These are phyloP conservation scores for Hassar affinis DNA, from an alignment of 2,113 vertebrate species.

Conservation along the genomic window DNA sequence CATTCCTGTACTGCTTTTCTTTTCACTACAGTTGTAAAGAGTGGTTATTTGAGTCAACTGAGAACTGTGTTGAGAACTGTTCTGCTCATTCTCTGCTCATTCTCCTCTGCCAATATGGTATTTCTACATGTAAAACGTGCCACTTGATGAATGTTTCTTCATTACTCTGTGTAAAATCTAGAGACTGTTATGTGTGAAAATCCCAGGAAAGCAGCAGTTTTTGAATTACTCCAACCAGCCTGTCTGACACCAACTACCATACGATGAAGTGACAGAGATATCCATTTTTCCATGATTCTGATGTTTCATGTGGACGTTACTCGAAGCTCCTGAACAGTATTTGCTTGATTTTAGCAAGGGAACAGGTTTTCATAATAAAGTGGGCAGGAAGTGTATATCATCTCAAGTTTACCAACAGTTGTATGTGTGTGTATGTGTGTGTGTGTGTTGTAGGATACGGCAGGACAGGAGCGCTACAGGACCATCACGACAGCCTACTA, in stretches of 20 bases:
- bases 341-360: neutral
- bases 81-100: neutral
- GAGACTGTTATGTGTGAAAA: neutral
- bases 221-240: neutral
- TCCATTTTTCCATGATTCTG: neutral
- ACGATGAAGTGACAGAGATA: neutral
- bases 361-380: neutral
- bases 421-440: neutral
- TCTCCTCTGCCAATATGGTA: neutral
- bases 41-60: neutral
- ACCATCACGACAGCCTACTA: constrained; percentile 55
- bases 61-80: neutral
- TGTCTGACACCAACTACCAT: neutral
- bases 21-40: neutral
- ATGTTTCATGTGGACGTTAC: neutral
- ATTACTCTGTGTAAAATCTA: neutral
- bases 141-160: neutral
- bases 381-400: neutral
- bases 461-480: constrained; percentile 53
- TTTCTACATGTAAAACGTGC: neutral
- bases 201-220: neutral
- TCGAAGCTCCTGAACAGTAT: neutral
- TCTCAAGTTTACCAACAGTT: neutral
- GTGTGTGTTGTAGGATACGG: constrained; percentile 46
- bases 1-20: neutral